Evolutionary conservation across 2,888 invertebrate genomes (phyloP).

Genomic region (Mamestra brassicae): DNA sequence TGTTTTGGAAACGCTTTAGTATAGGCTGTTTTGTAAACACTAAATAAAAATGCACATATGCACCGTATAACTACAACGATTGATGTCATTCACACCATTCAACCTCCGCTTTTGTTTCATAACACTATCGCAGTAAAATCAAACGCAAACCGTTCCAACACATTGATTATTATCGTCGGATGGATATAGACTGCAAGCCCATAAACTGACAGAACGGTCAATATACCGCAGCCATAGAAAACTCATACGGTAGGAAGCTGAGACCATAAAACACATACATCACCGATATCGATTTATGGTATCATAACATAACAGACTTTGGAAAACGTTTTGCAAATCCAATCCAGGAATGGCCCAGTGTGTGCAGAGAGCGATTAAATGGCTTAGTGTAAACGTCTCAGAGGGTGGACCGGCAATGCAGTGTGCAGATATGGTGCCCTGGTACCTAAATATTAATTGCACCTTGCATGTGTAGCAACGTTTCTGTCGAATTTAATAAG

Average conservation of each 20-base stretch:
- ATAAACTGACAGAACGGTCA: constrained; percentile 46
- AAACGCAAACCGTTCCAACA: constrained; percentile 15
- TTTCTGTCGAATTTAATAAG: not conserved
- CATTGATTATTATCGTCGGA: constrained; percentile 13
- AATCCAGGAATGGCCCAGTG: constrained; percentile 43
- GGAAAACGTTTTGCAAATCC: constrained; percentile 53
- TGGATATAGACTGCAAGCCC: constrained; percentile 23
- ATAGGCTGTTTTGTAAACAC: not conserved
- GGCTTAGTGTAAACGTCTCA: constrained; percentile 48
- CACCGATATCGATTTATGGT: constrained; percentile 34
- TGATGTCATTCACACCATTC: not conserved
- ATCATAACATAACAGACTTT: constrained; percentile 38
- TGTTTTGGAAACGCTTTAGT: not conserved
- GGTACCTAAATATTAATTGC: constrained; percentile 27
- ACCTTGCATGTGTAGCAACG: not conserved
- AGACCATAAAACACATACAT: constrained; percentile 50
- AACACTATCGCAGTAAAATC: constrained; percentile 4
- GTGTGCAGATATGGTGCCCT: constrained; percentile 40
- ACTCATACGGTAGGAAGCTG: constrained; percentile 37
- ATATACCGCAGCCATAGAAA: constrained; percentile 51
- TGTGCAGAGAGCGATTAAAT: constrained; percentile 46
- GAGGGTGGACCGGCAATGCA: constrained; percentile 33
- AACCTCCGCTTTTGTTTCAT: not conserved
- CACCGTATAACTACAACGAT: not conserved
- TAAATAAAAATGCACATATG: not conserved